Percentiles rank a stretch among this genome's conserved stretches.
Conservation (phyloP, 1,140 invertebrate species). For the Drosophila parabipectinata region DNA sequence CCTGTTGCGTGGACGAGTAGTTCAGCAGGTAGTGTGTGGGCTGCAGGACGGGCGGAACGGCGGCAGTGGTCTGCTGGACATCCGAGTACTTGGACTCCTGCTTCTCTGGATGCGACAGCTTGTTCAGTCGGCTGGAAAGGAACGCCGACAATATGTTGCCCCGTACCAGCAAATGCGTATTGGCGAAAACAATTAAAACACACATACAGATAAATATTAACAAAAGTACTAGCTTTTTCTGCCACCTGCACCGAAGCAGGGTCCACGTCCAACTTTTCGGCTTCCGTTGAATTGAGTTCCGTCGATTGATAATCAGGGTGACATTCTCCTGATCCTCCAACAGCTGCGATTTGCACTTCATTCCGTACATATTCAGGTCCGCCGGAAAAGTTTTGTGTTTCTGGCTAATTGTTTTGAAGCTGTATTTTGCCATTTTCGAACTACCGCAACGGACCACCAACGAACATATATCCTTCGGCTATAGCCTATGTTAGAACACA, state of each 20-base stretch:
- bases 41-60: conserved; percentile 43
- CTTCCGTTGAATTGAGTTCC: conserved; percentile 53
- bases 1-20: conserved; percentile 56
- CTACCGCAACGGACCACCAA: conserved; percentile 39
- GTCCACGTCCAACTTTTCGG: conserved; percentile 55
- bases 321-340: conserved; percentile 71
- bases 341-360: conserved; percentile 69
- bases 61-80: conserved; percentile 27
- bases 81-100: conserved; percentile 41
- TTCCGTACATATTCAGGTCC: conserved; percentile 58
- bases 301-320: conserved; percentile 65
- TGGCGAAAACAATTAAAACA: conserved; percentile 70
- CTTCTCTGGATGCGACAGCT: conserved; percentile 43
- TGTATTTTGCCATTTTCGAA: conserved; percentile 68
- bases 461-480: conserved; percentile 7
- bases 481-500: conserved; percentile 60
- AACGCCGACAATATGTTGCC: conserved; percentile 67
- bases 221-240: conserved; percentile 64
- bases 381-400: conserved; percentile 71
- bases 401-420: conserved; percentile 68
- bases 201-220: conserved; percentile 67
- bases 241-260: conserved; percentile 63
- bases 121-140: conserved; percentile 54
- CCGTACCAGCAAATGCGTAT: conserved; percentile 66
- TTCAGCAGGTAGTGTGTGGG: conserved; percentile 64